Percentiles rank a stretch among this genome's conserved stretches.
phyloP scores from a whole-genome alignment of 2,888 invertebrate species.

The Drosophila quasianomalipes region DNA sequence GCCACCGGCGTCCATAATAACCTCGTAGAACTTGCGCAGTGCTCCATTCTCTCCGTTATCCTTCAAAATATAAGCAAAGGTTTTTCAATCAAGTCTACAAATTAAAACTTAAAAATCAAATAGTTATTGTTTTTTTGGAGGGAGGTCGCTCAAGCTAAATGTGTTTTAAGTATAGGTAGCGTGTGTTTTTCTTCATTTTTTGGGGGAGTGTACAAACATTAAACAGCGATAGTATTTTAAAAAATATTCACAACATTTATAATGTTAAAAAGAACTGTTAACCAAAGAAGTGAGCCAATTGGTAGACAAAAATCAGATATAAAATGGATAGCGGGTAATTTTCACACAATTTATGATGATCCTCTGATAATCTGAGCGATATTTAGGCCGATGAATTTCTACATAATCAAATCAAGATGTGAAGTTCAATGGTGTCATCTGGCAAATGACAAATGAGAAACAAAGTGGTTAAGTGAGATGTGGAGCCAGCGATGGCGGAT shows the following conservation, averaged over 20 bases:
- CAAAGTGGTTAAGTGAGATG: conserved; percentile 9
- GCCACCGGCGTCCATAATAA: conserved; percentile 91
- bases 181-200: background rate
- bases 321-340: background rate
- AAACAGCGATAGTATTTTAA: conserved; percentile 35
- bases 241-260: conserved; percentile 40
- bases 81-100: background rate
- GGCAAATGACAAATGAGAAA: conserved; percentile 9
- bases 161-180: conserved; percentile 12
- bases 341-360: conserved; percentile 5
- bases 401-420: conserved; percentile 6
- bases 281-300: conserved; percentile 31
- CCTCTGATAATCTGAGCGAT: conserved; percentile 7
- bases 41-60: conserved; percentile 90
- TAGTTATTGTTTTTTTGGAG: background rate
- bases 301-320: background rate
- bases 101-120: conserved; percentile 1
- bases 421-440: conserved; percentile 2
- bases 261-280: conserved; percentile 9
- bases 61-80: conserved; percentile 83
- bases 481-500: conserved; percentile 9
- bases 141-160: conserved; percentile 17
- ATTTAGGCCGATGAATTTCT: conserved; percentile 1
- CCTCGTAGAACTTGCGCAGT: conserved; percentile 92
- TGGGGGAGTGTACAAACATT: conserved; percentile 25